These are phyloP conservation scores for Sibirionetta formosa DNA, from an alignment of 2,797 vertebrate genomes.

Conservation along the genomic window DNA sequence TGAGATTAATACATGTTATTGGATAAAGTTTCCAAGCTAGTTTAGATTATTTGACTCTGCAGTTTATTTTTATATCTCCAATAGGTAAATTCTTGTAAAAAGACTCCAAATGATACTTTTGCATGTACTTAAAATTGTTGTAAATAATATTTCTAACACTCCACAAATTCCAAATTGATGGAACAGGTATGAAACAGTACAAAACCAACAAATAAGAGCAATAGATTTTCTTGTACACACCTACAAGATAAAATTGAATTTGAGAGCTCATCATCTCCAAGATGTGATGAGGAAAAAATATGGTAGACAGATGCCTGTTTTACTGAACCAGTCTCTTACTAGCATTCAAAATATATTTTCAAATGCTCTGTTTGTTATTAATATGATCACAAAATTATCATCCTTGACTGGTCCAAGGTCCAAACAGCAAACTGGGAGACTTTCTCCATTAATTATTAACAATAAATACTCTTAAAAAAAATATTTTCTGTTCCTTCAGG, in stretches of 20 bases:
- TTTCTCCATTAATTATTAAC: background rate
- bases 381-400: background rate
- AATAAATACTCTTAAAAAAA: background rate
- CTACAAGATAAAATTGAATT: background rate
- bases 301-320: background rate
- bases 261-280: background rate
- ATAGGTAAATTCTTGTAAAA: background rate
- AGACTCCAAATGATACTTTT: background rate
- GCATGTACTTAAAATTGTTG: background rate
- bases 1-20: background rate
- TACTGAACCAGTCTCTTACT: background rate
- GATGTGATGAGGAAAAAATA: background rate
- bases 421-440: background rate
- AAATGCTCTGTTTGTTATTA: background rate
- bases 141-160: background rate
- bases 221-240: background rate
- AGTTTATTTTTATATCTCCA: background rate
- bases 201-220: background rate
- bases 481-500: background rate
- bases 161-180: background rate
- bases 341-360: background rate
- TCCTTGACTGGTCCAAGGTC: background rate
- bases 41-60: background rate
- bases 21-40: background rate
- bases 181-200: background rate